These are phyloP conservation scores for Leptopterna dolabrata DNA, from an alignment of 2,888 invertebrate genomes.

Conservation along the genomic window DNA sequence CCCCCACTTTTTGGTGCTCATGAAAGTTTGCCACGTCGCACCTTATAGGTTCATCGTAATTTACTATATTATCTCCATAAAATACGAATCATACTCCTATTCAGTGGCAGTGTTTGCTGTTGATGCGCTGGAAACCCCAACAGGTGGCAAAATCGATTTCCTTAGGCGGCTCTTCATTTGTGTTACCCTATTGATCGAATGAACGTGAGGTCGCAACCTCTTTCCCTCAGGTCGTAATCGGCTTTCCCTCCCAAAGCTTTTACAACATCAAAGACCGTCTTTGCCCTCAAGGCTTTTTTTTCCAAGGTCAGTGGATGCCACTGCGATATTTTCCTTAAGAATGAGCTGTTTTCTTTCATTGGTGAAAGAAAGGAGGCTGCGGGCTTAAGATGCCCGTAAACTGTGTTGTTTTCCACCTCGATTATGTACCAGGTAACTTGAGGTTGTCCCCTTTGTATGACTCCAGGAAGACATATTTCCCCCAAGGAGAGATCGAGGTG, in stretches of 20 bases:
- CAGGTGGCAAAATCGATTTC: slow-evolving; percentile 34
- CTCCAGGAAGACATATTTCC: not conserved
- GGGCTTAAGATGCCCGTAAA: not conserved
- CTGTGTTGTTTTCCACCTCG: not conserved
- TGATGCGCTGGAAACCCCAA: not conserved
- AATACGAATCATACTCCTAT: not conserved
- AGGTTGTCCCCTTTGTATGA: not conserved
- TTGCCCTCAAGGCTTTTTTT: not conserved
- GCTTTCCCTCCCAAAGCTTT: slow-evolving; percentile 1
- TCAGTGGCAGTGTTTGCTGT: not conserved
- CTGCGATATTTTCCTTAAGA: not conserved
- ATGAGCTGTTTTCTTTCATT: not conserved
- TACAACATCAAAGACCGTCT: slow-evolving; percentile 17
- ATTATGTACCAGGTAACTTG: not conserved
- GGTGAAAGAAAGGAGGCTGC: not conserved
- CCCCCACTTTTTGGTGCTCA: no score
- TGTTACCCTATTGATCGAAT: slow-evolving; percentile 10
- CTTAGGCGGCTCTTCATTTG: slow-evolving; percentile 11
- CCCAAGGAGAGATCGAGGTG: not conserved
- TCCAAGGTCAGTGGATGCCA: not conserved
- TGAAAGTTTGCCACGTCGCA: no score
- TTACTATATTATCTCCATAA: no score
- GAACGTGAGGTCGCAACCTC: slow-evolving; percentile 27
- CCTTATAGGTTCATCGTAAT: no score
- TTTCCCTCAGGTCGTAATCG: slow-evolving; percentile 27